Percentiles rank a stretch among this genome's conserved stretches.
phyloP scores from a whole-genome alignment of 1,140 invertebrate genomes.

The Apolygus lucorum region DNA sequence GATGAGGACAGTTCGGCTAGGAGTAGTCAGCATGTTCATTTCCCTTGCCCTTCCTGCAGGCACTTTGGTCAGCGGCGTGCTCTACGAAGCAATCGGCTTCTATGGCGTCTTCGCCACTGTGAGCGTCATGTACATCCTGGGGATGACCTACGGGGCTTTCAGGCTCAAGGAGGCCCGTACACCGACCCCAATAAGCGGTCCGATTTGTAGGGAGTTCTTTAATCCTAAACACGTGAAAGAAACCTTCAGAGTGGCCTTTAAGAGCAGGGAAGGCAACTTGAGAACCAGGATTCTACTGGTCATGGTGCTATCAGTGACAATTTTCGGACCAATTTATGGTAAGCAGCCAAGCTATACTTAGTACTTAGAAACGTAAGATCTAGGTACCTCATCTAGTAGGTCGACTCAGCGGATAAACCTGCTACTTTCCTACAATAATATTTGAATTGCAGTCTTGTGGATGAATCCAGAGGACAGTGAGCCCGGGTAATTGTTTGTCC shows the following conservation, averaged over 20 bases:
- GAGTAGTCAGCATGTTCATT: conserved; percentile 72
- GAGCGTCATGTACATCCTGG: conserved; percentile 59
- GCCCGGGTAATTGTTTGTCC: too few relatives aligned
- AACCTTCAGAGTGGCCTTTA: conserved; percentile 66
- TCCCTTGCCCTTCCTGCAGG: conserved; percentile 65
- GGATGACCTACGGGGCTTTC: conserved; percentile 59
- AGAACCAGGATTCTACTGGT: conserved; percentile 34
- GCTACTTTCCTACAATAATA: too few relatives aligned
- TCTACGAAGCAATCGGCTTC: conserved; percentile 60
- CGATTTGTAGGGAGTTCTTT: conserved; percentile 49
- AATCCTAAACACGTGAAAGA: conserved; percentile 60
- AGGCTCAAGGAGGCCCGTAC: conserved; percentile 49
- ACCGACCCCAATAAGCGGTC: conserved; percentile 35
- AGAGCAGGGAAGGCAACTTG: conserved; percentile 48
- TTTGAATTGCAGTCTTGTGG: too few relatives aligned
- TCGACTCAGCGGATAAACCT: too few relatives aligned
- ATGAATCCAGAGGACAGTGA: too few relatives aligned
- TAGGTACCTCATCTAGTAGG: too few relatives aligned
- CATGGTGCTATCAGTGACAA: conserved; percentile 22
- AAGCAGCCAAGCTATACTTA: too few relatives aligned
- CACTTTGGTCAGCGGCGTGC: conserved; percentile 29
- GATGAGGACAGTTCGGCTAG: conserved; percentile 70
- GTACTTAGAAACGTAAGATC: too few relatives aligned
- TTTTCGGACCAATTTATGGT: conserved; percentile 20
- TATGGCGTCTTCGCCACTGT: conserved; percentile 70